A percentile compares a stretch with the other conserved stretches of the same genome.
Evolutionary conservation across 2,113 vertebrate species (phyloP).

Genomic region (Microtus oregoni): DNA sequence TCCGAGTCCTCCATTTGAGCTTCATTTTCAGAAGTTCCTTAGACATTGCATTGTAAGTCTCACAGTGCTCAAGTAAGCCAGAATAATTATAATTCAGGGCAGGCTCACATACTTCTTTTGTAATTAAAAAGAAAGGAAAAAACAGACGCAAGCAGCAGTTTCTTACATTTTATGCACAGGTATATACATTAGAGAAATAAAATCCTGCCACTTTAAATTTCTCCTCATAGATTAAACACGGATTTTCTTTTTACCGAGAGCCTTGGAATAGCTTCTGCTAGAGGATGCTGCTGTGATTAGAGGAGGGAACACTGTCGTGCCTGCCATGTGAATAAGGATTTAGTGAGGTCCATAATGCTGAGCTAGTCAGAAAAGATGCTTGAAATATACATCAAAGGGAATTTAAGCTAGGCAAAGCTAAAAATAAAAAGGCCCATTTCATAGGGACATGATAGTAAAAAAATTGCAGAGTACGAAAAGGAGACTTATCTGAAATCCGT

Average conservation of each 20-base stretch:
- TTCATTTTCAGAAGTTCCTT: constrained; percentile 53
- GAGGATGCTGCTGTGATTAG: constrained; percentile 63
- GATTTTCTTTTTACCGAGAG: not conserved
- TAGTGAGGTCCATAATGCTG: constrained; percentile 61
- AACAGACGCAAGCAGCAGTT: not conserved
- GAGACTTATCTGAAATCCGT: constrained; percentile 9
- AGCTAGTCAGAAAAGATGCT: constrained; percentile 67
- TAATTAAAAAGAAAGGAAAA: constrained; percentile 47
- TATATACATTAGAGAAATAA: constrained; percentile 56
- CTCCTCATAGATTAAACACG: constrained; percentile 63
- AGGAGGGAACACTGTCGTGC: constrained; percentile 56
- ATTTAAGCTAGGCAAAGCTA: constrained; percentile 75
- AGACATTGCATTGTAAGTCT: constrained; percentile 23
- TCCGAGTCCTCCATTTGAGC: constrained; percentile 60
- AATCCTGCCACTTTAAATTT: constrained; percentile 73
- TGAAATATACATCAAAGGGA: constrained; percentile 81
- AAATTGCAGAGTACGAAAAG: constrained; percentile 43
- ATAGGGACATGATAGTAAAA: constrained; percentile 66
- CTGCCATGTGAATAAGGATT: constrained; percentile 70
- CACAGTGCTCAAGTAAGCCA: constrained; percentile 43
- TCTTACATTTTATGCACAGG: constrained; percentile 22
- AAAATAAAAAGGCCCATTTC: constrained; percentile 74
- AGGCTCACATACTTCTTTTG: constrained; percentile 13
- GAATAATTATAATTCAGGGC: constrained; percentile 42
- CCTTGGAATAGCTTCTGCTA: constrained; percentile 53